Percentiles rank a stretch among this genome's conserved stretches.
These are phyloP conservation scores for Drosophila atroscutellata DNA, from an alignment of 2,888 invertebrate genomes.

Conservation along the genomic window DNA sequence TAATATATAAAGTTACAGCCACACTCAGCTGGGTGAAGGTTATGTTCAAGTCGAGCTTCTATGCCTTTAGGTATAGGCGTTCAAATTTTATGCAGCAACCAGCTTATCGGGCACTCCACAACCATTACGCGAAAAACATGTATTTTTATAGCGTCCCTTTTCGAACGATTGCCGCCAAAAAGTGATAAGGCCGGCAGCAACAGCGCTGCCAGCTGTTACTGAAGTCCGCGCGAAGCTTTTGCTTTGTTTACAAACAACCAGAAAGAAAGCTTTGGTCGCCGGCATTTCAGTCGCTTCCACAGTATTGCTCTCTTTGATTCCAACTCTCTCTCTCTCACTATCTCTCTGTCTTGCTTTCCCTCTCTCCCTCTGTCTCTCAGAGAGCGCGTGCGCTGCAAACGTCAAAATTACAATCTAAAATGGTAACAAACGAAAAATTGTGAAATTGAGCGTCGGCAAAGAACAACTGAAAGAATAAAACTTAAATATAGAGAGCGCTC, in stretches of 20 bases:
- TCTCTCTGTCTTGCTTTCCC: background rate
- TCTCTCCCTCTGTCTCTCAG: background rate
- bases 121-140: background rate
- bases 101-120: background rate
- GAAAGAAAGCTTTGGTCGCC: conserved; percentile 56
- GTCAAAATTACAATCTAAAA: conserved; percentile 73
- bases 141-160: background rate
- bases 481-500: conserved; percentile 24
- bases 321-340: background rate
- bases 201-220: conserved; percentile 41
- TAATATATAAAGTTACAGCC: background rate
- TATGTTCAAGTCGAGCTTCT: background rate
- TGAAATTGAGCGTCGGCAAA: conserved; percentile 29
- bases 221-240: conserved; percentile 26
- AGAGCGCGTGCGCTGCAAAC: conserved; percentile 72
- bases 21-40: background rate
- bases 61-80: background rate
- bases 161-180: conserved; percentile 51
- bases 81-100: background rate
- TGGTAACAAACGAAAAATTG: conserved; percentile 68
- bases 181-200: conserved; percentile 1
- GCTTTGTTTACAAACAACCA: conserved; percentile 70
- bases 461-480: conserved; percentile 23
- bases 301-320: background rate
- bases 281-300: conserved; percentile 40